phyloP scores from a whole-genome alignment of 2,113 vertebrate genomes.

The Spea bombifrons region DNA sequence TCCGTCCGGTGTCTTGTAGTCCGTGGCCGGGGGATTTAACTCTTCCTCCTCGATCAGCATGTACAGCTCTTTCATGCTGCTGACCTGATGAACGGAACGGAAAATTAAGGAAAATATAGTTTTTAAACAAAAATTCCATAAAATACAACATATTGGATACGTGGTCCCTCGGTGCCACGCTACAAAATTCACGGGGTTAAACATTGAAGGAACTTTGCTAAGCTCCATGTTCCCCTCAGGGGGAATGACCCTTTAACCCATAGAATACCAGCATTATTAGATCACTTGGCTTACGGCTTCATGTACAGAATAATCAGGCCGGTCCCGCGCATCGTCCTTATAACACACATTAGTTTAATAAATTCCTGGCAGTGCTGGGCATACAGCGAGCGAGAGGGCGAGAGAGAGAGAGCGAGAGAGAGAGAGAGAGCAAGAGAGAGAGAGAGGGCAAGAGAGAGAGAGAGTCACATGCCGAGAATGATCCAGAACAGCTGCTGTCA shows the following conservation, averaged over 20 bases:
- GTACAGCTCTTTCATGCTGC: conserved; percentile 91
- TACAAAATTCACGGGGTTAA: no score
- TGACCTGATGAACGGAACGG: conserved; percentile 70
- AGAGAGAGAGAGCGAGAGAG: not conserved
- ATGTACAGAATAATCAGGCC: conserved; percentile 16
- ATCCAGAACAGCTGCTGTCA: conserved; percentile 37
- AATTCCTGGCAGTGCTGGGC: conserved; percentile 3
- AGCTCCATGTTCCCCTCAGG: no score
- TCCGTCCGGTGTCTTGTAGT: conserved; percentile 72
- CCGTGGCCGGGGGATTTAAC: conserved; percentile 72
- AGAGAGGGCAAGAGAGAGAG: not conserved
- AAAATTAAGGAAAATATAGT: not conserved
- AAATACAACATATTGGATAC: no score
- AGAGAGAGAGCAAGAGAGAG: not conserved
- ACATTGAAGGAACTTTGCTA: no score
- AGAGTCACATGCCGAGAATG: conserved; percentile 32
- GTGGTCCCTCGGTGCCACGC: no score
- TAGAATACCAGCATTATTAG: no score
- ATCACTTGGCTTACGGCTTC: not conserved
- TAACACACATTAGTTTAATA: conserved; percentile 38
- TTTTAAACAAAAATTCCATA: no score
- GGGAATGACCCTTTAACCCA: no score
- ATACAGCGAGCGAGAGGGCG: not conserved
- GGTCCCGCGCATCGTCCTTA: not conserved
- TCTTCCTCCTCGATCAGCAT: conserved; percentile 89